phyloP scores from a whole-genome alignment of 1,140 invertebrate genomes.

The Bombyx mandarina region DNA sequence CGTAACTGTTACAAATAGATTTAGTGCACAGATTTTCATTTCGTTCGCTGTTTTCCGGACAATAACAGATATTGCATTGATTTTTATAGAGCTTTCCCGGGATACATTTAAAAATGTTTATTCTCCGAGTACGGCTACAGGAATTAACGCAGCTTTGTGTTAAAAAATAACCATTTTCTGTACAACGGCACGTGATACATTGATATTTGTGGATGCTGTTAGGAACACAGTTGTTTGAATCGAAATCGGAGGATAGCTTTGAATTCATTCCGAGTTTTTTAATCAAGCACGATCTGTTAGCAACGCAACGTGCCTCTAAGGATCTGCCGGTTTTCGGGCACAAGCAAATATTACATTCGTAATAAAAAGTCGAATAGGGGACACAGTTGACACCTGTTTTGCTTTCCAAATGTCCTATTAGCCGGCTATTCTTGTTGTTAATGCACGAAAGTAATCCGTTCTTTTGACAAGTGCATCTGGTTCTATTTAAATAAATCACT shows the following conservation, averaged over 20 bases:
- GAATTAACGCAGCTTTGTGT: conserved; percentile 42
- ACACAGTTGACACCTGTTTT: conserved; percentile 23
- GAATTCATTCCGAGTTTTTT: conserved; percentile 6
- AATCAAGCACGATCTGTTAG: conserved; percentile 34
- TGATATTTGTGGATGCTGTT: conserved; percentile 50
- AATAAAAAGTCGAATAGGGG: conserved; percentile 45
- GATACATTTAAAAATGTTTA: conserved; percentile 23
- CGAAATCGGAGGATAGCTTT: not conserved
- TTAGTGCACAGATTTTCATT: conserved; percentile 32
- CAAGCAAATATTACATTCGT: conserved; percentile 47
- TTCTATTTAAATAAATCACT: conserved; percentile 37
- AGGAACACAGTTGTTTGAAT: conserved; percentile 33
- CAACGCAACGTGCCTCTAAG: conserved; percentile 34
- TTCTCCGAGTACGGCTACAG: conserved; percentile 20
- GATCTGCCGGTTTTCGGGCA: conserved; percentile 43
- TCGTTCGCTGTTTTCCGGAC: conserved; percentile 31
- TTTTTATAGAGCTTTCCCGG: conserved; percentile 39
- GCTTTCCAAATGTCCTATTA: conserved; percentile 7
- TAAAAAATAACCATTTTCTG: conserved; percentile 36
- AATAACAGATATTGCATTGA: conserved; percentile 42
- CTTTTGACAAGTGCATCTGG: conserved; percentile 40
- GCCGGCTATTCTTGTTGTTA: conserved; percentile 18
- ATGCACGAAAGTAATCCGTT: conserved; percentile 37
- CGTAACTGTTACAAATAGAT: conserved; percentile 18
- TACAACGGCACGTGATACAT: conserved; percentile 50